Base-by-base conservation (phyloP, 2,797 vertebrate species). In the Siniperca undulata region DNA sequence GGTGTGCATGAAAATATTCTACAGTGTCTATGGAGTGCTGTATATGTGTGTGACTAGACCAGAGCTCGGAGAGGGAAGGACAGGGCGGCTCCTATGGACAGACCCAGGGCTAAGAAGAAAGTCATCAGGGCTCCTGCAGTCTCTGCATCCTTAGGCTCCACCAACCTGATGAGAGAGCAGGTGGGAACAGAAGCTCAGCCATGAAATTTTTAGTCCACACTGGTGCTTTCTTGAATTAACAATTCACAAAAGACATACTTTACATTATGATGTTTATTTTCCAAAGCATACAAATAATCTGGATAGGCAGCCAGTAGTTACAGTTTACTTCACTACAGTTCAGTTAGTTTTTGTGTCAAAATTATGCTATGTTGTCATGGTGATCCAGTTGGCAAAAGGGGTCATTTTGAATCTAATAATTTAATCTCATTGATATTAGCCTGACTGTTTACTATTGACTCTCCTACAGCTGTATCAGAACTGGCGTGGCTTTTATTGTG, bases 41-140 rank as follows among this genome's bases (percentile, higher is more conserved):
- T 30, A 7, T n/a, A 61, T n/a, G 64, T 27, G 64, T 14, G 27
- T 16, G 7, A 22, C 79, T 94, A 97, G 72, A 97, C 91, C 61
- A 96, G 84, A 0, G 82, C 78, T 62, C 96, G 93, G 53, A 98
- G 93, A 24, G 89, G 92, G 88, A 98, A 98, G 71, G 97, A 97
- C 14, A 97, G 71, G 0, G 87, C 93, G 0, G 96, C 97, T 4
- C 97, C 97, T 0, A 97, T 89, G 52, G 97, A 97, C 50, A 98
- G 94, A 9, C 97, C 97, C 85, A 98, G 88, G 1, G 96, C 95
- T 80, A 98, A 84, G 92, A 98, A 98, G 93, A 98, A 98, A 14
- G 97, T 97, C 97, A 98, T 98, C 81, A 98, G 93, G 52, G 97
- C 96, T 1, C 97, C 97, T 0, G 97, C 96, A 0, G 97, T 96